Conservation (phyloP, 2,113 vertebrate species). For the Anhinga rufa region DNA sequence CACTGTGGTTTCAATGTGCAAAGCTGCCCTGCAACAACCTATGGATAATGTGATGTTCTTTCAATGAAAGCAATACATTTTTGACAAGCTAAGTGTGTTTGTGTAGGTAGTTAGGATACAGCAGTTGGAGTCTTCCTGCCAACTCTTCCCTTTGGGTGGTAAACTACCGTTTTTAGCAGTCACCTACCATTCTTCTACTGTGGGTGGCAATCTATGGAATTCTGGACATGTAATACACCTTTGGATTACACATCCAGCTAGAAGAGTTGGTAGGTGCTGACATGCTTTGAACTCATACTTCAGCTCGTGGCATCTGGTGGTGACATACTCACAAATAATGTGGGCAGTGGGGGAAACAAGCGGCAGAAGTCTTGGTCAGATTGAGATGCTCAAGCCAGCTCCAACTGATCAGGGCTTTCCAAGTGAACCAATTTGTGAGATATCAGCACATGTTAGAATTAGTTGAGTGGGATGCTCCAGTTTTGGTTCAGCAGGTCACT, state of each 20-base stretch:
- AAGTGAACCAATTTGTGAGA: background rate
- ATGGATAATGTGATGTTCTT: background rate
- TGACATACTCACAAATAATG: background rate
- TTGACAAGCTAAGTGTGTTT: background rate
- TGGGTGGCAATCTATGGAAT: background rate
- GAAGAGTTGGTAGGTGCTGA: background rate
- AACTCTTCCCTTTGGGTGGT: background rate
- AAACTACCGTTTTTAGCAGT: background rate
- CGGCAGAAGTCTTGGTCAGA: background rate
- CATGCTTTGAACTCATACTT: background rate
- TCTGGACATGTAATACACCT: rapidly evolving
- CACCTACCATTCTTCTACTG: background rate
- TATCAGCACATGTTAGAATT: background rate
- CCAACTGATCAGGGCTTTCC: background rate
- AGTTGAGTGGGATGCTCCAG: background rate
- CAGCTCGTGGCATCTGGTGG: background rate
- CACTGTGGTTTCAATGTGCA: background rate
- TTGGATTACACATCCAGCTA: background rate
- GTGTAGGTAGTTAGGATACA: background rate
- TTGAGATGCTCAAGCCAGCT: background rate
- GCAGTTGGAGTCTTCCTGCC: background rate
- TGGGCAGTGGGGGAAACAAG: background rate
- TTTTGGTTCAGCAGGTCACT: background rate
- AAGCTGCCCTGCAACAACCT: background rate
- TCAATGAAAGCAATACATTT: background rate